A percentile compares a stretch with the other conserved stretches of the same genome.
Conservation (phyloP, 2,113 vertebrate species). For the Irena cyanogastra region DNA sequence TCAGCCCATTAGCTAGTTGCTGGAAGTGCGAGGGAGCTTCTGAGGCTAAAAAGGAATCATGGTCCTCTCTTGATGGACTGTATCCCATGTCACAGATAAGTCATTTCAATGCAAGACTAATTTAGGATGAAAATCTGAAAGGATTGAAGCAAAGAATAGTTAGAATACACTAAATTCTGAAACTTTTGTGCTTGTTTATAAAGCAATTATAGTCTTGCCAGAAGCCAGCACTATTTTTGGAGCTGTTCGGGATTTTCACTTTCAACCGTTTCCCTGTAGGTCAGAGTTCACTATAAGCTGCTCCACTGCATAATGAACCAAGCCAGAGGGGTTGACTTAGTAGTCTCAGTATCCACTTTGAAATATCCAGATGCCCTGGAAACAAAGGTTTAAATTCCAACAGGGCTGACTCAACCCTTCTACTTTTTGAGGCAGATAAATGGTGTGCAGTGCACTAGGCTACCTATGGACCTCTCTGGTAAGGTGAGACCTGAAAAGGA, state of each 20-base stretch:
- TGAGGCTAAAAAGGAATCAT: not conserved
- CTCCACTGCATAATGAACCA: constrained; percentile 33
- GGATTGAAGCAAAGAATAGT: not conserved
- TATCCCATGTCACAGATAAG: not conserved
- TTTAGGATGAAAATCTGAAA: not conserved
- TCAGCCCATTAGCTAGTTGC: not conserved
- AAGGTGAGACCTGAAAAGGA: constrained; percentile 17
- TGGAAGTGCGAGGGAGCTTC: not conserved
- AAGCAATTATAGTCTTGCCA: not conserved
- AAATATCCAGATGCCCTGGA: constrained; percentile 37
- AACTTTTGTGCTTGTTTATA: not conserved
- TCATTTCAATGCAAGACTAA: not conserved
- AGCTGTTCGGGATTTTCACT: not conserved
- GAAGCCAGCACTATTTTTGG: not conserved
- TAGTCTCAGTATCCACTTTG: constrained; percentile 47
- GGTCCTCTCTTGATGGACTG: not conserved
- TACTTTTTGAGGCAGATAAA: constrained; percentile 46
- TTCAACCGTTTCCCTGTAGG: constrained; percentile 15
- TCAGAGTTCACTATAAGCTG: constrained; percentile 33
- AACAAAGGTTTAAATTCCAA: constrained; percentile 63
- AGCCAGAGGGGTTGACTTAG: constrained; percentile 47
- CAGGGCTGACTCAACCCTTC: constrained; percentile 43
- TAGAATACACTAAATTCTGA: not conserved
- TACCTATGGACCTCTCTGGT: not conserved
- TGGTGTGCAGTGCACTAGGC: not conserved